Evolutionary conservation across 2,888 invertebrate species (phyloP).

Genomic region (Elysia crispata): DNA sequence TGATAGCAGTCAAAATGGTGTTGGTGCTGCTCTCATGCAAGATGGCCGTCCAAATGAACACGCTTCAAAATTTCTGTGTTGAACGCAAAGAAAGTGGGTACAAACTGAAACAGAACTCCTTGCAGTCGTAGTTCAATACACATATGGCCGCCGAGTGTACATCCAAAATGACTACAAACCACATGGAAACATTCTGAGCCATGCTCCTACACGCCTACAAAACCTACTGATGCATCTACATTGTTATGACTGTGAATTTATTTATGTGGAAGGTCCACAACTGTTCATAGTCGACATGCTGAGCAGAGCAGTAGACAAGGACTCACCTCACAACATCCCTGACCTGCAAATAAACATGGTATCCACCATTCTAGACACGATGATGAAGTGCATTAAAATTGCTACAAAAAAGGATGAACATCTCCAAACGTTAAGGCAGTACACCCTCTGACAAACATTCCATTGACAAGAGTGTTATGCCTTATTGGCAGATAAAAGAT

Average conservation of each 20-base stretch:
- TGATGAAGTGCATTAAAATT: not conserved
- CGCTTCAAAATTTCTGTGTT: not conserved
- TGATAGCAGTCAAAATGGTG: conserved; percentile 42
- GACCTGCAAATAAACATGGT: too few relatives aligned
- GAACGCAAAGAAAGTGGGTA: not conserved
- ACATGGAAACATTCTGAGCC: not conserved
- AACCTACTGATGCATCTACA: not conserved
- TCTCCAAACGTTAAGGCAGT: not conserved
- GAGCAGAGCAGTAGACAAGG: not conserved
- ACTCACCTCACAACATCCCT: too few relatives aligned
- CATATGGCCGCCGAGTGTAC: not conserved
- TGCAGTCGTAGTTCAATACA: not conserved
- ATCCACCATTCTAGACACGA: too few relatives aligned
- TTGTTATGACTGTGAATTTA: not conserved
- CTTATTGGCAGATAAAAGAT: conserved; percentile 43
- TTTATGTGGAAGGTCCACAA: not conserved
- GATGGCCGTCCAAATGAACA: conserved; percentile 36
- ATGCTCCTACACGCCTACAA: not conserved
- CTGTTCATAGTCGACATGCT: not conserved
- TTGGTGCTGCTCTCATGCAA: conserved; percentile 46
- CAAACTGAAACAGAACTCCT: not conserved
- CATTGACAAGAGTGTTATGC: conserved; percentile 23
- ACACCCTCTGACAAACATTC: conserved; percentile 2
- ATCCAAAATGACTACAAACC: not conserved
- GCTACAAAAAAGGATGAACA: not conserved